phyloP scores from a whole-genome alignment of 2,797 vertebrate species.

The Cossypha dichroa region DNA sequence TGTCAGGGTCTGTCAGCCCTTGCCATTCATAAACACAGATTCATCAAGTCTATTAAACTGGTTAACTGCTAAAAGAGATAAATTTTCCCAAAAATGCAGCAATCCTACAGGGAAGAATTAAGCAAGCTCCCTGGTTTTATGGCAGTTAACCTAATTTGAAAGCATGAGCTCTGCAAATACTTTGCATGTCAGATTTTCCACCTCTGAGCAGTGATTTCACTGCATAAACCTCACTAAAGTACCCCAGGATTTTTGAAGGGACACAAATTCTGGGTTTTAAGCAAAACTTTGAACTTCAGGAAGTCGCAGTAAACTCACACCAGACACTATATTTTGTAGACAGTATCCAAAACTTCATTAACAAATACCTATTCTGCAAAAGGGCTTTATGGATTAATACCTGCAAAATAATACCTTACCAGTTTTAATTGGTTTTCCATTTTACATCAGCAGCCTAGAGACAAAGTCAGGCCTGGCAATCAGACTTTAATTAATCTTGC shows the following conservation, averaged over 20 bases:
- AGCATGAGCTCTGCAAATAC: background rate
- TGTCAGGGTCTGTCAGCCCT: background rate
- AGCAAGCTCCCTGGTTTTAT: background rate
- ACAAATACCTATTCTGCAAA: background rate
- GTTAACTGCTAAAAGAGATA: background rate
- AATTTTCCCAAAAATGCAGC: background rate
- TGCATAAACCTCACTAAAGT: background rate
- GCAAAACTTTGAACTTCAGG: background rate
- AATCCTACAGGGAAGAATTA: background rate
- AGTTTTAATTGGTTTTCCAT: background rate
- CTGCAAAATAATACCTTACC: background rate
- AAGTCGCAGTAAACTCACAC: background rate
- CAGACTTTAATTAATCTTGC: background rate
- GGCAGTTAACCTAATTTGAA: background rate
- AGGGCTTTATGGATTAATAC: background rate
- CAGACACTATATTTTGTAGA: background rate
- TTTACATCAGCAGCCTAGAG: background rate
- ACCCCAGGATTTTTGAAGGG: background rate
- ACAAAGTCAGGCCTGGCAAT: background rate
- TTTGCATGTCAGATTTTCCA: background rate
- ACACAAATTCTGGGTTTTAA: background rate
- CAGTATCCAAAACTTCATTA: background rate
- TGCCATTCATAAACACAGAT: background rate
- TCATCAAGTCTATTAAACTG: background rate
- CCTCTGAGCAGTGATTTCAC: background rate